Evolutionary conservation across 92 coral and sea anemone genomes (phyloP), one percentile per base, ranked within the genome.

Genomic region (Palythoa grandiflora): DNA sequence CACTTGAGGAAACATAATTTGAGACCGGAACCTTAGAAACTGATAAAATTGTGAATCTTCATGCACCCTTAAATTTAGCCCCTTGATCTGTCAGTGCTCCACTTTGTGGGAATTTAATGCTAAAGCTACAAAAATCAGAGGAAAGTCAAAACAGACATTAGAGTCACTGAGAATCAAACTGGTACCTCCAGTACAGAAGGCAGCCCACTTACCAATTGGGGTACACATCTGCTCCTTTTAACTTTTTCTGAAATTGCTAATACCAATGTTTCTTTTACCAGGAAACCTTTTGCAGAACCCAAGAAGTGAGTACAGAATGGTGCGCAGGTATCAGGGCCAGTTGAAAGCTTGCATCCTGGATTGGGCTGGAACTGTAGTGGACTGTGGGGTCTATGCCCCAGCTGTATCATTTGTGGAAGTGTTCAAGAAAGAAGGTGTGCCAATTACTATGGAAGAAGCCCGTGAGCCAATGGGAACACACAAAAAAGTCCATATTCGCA

Each of bases 401-500:
- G 98, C 98, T 60, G 93, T 95, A 10, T 97, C 84, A 3, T 97
- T 97, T 85, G 75, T 76, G 17, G 96, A 97, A 6, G 94, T 95
- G 21, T 97, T 97, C 80, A 89, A 93, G 39, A 88, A 76, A 1
- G 99, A 95, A 83, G 99, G 99, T 9, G 99, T 97, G 9, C 99
- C 99, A 14, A 92, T 97, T 88, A 93, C 96, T 16, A 94, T 90
- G 88, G 99, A 97, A 71, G 99, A 97, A 89, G 99, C 99, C 14
- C 83, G 99, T 0, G 99, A 95, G 68, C 99, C 99, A 5, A 97
- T 97, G 99, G 99, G 99, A 65, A 72, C 91, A 21, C 99, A 97
- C 89, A 97, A 97, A 87, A 97, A 92, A 55, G 99, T 97, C 39
- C 99, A 97, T 86, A 94, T 97, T 38, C 90, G 94, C 12, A 93